Evolutionary conservation across 64 coral and sea anemone genomes (phyloP), one percentile per base, ranked within the genome.

Genomic region (Montipora cactus): DNA sequence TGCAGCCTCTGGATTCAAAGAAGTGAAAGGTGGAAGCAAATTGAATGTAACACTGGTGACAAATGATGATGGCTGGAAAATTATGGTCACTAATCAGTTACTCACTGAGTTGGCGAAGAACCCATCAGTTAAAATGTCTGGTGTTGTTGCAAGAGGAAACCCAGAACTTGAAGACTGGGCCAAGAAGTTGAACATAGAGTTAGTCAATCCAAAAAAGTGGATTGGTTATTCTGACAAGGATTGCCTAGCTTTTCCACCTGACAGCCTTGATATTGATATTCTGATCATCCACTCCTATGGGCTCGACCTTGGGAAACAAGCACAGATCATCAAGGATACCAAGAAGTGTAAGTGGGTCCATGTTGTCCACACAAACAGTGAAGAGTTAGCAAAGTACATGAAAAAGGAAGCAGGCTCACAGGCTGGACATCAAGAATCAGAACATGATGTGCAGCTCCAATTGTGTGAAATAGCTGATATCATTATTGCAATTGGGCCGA

Each of bases 331-430:
- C 4, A 47, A 78, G 44, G 22, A 47, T 21, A 13, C 4, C 28
- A 67, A 62, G 62, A 77, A 90, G 8, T 90, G 88, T 3, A 90
- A 62, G 75, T 78, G 75, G 57, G 4, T 90, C 48, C 74, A 90
- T 47, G 75, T 90, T 64, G 53, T 90, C 0, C 61, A 90, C 44
- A 68, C 55, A 61, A 68, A 14, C n/a, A 48, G 57, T 22, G 88
- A 78, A 79, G 57, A 67, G 13, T 13, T 79, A 11, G 75, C 5
- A 25, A 90, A 84, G 20, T 84, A n/a, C 19, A 70, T 64, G 61
- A 20, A 77, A 1, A 79, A 66, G 76, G 15, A 5, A 4, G 7
- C 51, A 19, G 18, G 48, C 47, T 18, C 47, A 50, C 14, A 19
- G 5, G 15, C 47, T n/a, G 47, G 1, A 12, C 22, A 45, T n/a